Conservation (phyloP, 2,888 invertebrate species). For the Lasioglossum malachurum region DNA sequence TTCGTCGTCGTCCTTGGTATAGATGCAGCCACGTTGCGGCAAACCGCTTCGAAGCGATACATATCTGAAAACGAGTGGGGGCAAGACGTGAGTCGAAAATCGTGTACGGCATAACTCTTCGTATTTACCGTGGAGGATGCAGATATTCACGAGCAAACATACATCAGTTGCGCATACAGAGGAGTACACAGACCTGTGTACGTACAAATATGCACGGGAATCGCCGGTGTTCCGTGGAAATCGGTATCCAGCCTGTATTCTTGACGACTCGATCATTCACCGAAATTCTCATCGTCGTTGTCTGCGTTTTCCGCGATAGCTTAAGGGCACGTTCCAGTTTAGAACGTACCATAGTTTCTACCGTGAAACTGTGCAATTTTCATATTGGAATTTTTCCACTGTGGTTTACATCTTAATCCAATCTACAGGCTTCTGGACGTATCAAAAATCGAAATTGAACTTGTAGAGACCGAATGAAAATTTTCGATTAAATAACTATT, state of each 20-base stretch:
- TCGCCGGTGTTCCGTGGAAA: conserved; percentile 31
- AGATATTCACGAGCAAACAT: conserved; percentile 65
- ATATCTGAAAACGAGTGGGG: conserved; percentile 45
- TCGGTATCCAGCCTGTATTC: conserved; percentile 24
- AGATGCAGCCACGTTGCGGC: conserved; percentile 29
- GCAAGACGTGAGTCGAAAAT: conserved; percentile 59
- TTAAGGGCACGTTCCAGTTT: not conserved
- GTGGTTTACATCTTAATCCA: not conserved
- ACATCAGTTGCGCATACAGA: conserved; percentile 51
- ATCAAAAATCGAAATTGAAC: not conserved
- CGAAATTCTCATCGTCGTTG: not conserved
- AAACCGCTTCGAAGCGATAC: conserved; percentile 47
- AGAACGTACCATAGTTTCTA: not conserved
- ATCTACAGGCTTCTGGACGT: no score
- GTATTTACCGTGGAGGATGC: conserved; percentile 67
- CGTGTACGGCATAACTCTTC: conserved; percentile 58
- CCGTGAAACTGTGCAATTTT: not conserved
- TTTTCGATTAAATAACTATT: no score
- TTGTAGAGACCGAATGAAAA: not conserved
- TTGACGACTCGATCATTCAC: conserved; percentile 11
- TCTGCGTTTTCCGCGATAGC: not conserved
- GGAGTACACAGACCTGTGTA: conserved; percentile 14
- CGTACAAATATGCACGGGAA: conserved; percentile 27
- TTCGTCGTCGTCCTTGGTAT: not conserved
- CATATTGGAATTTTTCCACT: not conserved